Conservation (phyloP, 1,140 invertebrate genomes). For the Aphelenchoides besseyi region DNA sequence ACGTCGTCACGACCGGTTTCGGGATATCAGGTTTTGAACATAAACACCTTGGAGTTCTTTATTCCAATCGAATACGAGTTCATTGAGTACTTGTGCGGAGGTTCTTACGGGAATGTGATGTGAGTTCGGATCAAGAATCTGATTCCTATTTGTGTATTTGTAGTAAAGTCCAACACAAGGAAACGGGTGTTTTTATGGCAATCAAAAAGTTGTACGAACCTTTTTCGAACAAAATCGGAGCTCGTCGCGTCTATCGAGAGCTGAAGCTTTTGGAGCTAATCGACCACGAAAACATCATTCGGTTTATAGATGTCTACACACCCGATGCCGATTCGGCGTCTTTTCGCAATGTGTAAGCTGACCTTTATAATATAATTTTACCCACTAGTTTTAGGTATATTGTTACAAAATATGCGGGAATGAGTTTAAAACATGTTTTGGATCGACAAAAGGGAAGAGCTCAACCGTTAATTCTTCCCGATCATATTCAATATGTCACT, state of each 20-base stretch:
- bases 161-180: conserved; percentile 45
- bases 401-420: conserved; percentile 56
- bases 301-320: conserved; percentile 58
- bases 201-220: conserved; percentile 59
- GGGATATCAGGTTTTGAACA: no score
- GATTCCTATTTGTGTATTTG: conserved; percentile 25
- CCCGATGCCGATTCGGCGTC: conserved; percentile 40
- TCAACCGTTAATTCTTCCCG: conserved; percentile 40
- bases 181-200: conserved; percentile 42
- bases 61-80: conserved; percentile 48
- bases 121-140: conserved; percentile 38
- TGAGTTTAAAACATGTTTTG: conserved; percentile 47
- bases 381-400: conserved; percentile 52
- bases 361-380: conserved; percentile 25
- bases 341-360: conserved; percentile 57
- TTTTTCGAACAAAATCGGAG: conserved; percentile 44
- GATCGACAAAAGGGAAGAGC: conserved; percentile 41
- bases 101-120: conserved; percentile 62
- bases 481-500: conserved; percentile 57
- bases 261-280: conserved; percentile 57
- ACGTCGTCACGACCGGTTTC: no score
- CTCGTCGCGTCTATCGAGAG: conserved; percentile 57
- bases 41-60: conserved; percentile 48
- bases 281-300: conserved; percentile 58
- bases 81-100: conserved; percentile 56